Evolutionary conservation across 2,888 invertebrate species (phyloP).

Genomic region (Marasmarcha lunaedactyla): DNA sequence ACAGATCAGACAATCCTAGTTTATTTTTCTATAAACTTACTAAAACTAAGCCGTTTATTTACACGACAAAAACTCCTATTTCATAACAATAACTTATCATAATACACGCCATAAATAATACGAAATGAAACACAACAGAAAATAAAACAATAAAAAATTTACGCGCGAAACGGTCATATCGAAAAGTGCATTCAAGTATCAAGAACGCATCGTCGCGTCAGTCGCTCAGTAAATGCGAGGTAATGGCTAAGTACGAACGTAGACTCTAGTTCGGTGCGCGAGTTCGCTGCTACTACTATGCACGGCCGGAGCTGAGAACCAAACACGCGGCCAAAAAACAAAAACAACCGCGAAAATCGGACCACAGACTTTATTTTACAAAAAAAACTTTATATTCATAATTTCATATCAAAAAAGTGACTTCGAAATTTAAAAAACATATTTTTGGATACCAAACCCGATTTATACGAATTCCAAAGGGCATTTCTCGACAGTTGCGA

Average conservation of each 20-base stretch:
- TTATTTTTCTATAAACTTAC: no score
- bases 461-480: conserved; percentile 26
- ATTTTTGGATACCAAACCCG: conserved; percentile 46
- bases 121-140: no score
- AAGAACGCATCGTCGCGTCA: conserved; percentile 30
- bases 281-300: conserved; percentile 69
- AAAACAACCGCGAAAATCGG: conserved; percentile 24
- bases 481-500: conserved; percentile 41
- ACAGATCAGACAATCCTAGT: no score
- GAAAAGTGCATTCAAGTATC: conserved; percentile 29
- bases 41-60: no score
- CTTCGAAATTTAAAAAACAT: conserved; percentile 22
- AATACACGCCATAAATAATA: no score
- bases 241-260: conserved; percentile 71
- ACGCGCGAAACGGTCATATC: not conserved
- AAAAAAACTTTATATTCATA: conserved; percentile 43
- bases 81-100: no score
- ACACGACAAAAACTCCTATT: no score
- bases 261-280: conserved; percentile 65
- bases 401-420: conserved; percentile 55
- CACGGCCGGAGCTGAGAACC: conserved; percentile 62
- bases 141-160: not conserved
- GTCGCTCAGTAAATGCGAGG: conserved; percentile 67
- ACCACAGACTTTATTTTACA: conserved; percentile 57
- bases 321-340: conserved; percentile 26